Conservation (phyloP, 2,797 vertebrate genomes). For the Aeoliscus strigatus region DNA sequence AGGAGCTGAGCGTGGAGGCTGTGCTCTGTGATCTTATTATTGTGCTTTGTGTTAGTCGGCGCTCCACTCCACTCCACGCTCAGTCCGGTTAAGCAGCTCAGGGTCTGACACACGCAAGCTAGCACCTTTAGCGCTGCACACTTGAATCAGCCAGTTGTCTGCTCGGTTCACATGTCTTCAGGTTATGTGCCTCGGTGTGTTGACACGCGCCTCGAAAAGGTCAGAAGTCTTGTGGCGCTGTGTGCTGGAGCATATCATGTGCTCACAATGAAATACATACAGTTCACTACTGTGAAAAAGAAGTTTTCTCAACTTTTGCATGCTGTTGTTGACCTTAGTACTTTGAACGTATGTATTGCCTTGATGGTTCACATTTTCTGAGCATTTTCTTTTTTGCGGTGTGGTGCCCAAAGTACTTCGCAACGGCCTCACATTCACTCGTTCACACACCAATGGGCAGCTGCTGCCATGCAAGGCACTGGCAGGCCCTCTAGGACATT, state of each 20-base stretch:
- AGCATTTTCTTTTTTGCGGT: no score
- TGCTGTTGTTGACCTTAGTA: no score
- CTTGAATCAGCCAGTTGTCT: constrained; percentile 44
- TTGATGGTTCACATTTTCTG: no score
- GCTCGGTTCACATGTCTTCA: constrained; percentile 34
- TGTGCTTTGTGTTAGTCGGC: constrained; percentile 42
- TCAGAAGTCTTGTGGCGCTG: constrained; percentile 29
- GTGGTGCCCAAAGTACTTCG: no score
- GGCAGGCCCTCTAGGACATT: no score
- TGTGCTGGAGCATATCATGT: constrained; percentile 24
- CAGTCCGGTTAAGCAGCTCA: constrained; percentile 24
- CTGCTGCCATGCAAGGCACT: no score
- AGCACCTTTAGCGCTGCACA: constrained; percentile 20
- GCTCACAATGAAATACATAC: constrained; percentile 3
- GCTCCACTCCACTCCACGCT: constrained; percentile 15
- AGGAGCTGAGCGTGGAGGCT: constrained; percentile 37
- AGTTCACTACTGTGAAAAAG: constrained; percentile 3
- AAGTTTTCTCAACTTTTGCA: background rate
- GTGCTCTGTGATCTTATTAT: constrained; percentile 52
- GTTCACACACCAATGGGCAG: no score
- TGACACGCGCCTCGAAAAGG: constrained; percentile 31
- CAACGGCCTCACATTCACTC: no score
- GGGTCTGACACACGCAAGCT: constrained; percentile 17
- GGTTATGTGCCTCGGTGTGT: no score
- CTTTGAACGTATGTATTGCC: no score